Conservation (phyloP, 2,888 invertebrate genomes). For the Agrenia bidenticulata region DNA sequence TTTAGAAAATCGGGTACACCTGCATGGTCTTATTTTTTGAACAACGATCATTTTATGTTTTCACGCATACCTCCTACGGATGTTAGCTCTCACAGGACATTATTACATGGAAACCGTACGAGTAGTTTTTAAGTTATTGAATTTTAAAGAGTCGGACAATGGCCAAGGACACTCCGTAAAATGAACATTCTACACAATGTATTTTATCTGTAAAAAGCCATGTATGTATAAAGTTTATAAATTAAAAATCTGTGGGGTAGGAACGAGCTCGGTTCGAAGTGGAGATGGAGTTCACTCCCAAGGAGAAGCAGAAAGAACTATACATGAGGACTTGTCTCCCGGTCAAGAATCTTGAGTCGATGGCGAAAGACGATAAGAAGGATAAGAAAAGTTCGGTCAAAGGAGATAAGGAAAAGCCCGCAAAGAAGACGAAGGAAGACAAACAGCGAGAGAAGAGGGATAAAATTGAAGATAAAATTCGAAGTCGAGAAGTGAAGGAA, state of each 20-base stretch:
- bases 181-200: no score
- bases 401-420: background rate
- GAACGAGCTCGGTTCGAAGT: slow-evolving; percentile 20
- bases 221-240: no score
- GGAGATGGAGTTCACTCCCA: slow-evolving; percentile 16
- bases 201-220: no score
- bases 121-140: no score
- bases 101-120: no score
- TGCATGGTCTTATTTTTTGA: no score
- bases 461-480: background rate
- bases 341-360: background rate
- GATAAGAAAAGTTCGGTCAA: slow-evolving; percentile 14
- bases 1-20: no score
- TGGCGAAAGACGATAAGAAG: slow-evolving; percentile 5
- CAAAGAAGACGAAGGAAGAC: slow-evolving; percentile 10
- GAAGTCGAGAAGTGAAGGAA: background rate
- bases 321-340: background rate
- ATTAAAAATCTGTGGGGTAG: background rate
- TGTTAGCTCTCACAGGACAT: no score
- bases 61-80: no score
- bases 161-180: no score
- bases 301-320: slow-evolving; percentile 3
- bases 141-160: no score
- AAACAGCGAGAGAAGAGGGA: slow-evolving; percentile 7
- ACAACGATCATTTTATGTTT: no score